Evolutionary conservation across 2,113 vertebrate species (phyloP), one percentile per base, ranked within the genome.

Genomic region (Nesogale talazaci): DNA sequence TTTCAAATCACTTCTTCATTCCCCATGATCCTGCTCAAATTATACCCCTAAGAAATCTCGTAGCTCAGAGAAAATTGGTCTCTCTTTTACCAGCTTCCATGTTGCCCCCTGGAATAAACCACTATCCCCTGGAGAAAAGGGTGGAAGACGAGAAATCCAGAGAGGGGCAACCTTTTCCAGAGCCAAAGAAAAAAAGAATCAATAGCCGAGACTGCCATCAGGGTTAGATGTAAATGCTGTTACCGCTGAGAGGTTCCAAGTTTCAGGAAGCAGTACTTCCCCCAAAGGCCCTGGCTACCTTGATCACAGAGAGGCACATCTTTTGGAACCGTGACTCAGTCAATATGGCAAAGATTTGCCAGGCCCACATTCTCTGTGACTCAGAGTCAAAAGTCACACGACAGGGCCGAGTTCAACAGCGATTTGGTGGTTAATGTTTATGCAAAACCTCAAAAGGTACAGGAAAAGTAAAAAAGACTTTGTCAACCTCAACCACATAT

Each of bases 291-390:
- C 76, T 82, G 29, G 10, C 3, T 59, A 72, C 59, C 61, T 22
- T n/a, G 81, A 78, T 76, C 52, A 65, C 25, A 19, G 36, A 17
- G 10, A 65, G 56, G 57, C 69, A 67, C 38, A 31, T 23, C 70
- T 65, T 94, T 74, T 67, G 42, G 23, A 95, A 83, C 17, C 38
- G 46, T 92, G 56, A 61, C 63, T 83, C 74, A 38, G 79, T 83
- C 83, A 59, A 80, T 88, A 65, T 38, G 29, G 63, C 76, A 84
- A 77, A 57, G 63, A 77, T 81, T 88, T 90, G 25, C 88, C 12
- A 10, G 42, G 17, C 79, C 81, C 27, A 80, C 14, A 25, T 90
- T 65, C 84, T 88, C 52, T 56, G 27, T 78, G 27, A 19, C 69
- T 88, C 40, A 82, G 34, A 90, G 77, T 76, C 59, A 75, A 77